Conservation (phyloP, 2,888 invertebrate species). For the Anoplius nigerrimus region DNA sequence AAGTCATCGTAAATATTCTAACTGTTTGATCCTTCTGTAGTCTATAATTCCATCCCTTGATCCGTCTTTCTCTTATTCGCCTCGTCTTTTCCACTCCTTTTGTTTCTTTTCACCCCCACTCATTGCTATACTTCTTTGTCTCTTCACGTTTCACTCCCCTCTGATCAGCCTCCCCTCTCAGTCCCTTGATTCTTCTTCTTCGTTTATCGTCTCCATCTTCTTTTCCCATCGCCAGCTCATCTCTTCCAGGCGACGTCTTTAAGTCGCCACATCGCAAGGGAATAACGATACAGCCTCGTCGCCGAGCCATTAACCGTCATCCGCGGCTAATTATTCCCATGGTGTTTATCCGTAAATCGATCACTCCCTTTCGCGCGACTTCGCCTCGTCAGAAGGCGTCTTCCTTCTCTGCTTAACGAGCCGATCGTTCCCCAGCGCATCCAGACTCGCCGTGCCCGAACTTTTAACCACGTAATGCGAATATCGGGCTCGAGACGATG, state of each 20-base stretch:
- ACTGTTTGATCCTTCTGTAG: too few species aligned
- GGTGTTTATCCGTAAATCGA: slow-evolving; percentile 22
- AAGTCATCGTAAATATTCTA: too few species aligned
- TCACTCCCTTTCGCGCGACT: slow-evolving; percentile 23
- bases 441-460: neutral
- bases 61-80: too few species aligned
- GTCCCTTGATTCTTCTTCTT: neutral
- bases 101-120: slow-evolving; percentile 3
- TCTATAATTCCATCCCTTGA: too few species aligned
- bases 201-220: neutral
- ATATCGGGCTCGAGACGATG: too few species aligned
- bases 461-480: neutral
- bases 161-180: too few species aligned
- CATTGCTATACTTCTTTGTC: too few species aligned
- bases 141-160: too few species aligned
- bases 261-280: too few species aligned
- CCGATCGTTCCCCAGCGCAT: too few species aligned
- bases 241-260: neutral
- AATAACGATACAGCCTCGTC: too few species aligned
- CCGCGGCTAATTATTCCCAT: slow-evolving; percentile 26
- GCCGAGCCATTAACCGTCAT: neutral
- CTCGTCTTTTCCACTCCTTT: too few species aligned
- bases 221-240: neutral
- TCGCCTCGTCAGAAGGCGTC: slow-evolving; percentile 1
- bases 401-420: neutral